A percentile compares a stretch with the other conserved stretches of the same genome.
Evolutionary conservation across 2,797 vertebrate species (phyloP).

Genomic region (Clamator glandarius): DNA sequence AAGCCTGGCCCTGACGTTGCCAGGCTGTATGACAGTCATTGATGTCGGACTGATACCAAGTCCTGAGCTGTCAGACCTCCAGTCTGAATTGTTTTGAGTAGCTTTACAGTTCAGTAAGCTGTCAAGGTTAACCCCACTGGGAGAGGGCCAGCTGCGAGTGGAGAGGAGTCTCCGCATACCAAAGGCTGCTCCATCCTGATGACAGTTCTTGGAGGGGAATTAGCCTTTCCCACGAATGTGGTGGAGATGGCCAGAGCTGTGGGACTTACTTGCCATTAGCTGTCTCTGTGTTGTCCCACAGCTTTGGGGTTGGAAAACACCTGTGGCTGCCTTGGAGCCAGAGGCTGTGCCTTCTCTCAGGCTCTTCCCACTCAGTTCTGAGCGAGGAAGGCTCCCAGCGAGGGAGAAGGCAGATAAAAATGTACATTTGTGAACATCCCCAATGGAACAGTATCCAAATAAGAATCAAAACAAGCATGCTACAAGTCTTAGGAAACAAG

Average conservation of each 20-base stretch:
- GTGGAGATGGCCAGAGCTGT: neutral
- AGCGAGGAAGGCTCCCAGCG: neutral
- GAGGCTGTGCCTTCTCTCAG: neutral
- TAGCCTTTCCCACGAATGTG: fast-evolving
- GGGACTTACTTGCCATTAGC: neutral
- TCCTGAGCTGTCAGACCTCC: neutral
- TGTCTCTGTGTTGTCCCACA: neutral
- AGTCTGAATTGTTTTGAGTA: neutral
- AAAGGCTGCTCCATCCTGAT: neutral
- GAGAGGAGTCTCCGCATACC: neutral
- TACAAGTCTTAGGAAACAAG: neutral
- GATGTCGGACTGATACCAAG: neutral
- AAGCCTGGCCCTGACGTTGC: neutral
- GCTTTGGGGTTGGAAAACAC: neutral
- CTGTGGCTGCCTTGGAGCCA: neutral
- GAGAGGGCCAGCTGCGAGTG: neutral
- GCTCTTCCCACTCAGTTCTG: neutral
- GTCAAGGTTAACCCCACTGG: neutral
- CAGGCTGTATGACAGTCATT: neutral
- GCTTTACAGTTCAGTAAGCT: neutral
- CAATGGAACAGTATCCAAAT: neutral
- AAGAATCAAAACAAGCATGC: neutral
- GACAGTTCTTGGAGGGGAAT: neutral
- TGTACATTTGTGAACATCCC: neutral
- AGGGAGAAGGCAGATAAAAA: neutral